Evolutionary conservation across 1,140 invertebrate genomes (phyloP), one percentile per base, ranked within the genome.

Genomic region (Cotesia vestalis): DNA sequence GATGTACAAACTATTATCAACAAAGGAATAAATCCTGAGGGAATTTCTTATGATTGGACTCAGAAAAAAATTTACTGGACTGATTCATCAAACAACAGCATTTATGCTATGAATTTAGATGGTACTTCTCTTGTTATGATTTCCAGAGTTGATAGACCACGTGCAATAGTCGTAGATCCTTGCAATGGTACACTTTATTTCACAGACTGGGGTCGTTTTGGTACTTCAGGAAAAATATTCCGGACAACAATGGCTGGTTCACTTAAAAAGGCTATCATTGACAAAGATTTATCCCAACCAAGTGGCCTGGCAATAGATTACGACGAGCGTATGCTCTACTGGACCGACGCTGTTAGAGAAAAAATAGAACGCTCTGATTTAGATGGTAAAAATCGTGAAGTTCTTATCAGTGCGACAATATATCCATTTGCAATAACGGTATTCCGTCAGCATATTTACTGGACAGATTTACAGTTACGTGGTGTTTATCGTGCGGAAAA

Each of bases 21-120:
- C 68, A 93, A 93, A 81, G 92, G 94, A 17, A 96, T 96, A 67
- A 97, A 96, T 85, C 96, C 96, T 0, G 96, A 99, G 85, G 97
- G 97, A 4, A 95, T 99, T 73, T 95, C 96, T 0, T 98, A 97
- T 80, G 97, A 99, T 79, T 99, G 97, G 97, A 97, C 96, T 0
- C 94, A 96, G 74, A 94, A 96, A 79, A 98, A 98, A 84, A 92
- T 99, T 36, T 99, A 98, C 81, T 99, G 96, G 96, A 97, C 97
- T 0, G 97, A 99, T 78, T 96, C 93, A 55, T 94, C 93, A 0
- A 98, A 97, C 78, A 95, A 95, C 74, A 96, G 94, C 35, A 97
- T 98, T 61, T 98, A 97, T 78, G 95, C 96, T 0, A 97, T 98
- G 92, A 96, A 99, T 81, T 87, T 96, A 4, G 93, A 96, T 80